Evolutionary conservation across 2,888 invertebrate species (phyloP).

Genomic region (Acleris holmiana): DNA sequence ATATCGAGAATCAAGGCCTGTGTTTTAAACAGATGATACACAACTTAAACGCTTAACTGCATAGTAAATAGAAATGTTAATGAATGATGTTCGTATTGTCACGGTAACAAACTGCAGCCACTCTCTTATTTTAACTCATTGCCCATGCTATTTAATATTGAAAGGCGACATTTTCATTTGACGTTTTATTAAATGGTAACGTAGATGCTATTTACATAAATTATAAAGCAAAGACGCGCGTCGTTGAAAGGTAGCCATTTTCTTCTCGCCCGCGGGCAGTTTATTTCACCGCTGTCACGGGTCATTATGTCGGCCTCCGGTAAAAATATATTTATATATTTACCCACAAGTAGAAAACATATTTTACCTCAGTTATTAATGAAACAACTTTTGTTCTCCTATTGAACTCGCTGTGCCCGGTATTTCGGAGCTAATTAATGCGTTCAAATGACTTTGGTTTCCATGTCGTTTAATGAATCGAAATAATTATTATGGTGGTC

Average conservation of each 20-base stretch:
- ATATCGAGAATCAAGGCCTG: no score
- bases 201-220: conserved; percentile 61
- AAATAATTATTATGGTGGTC: conserved; percentile 19
- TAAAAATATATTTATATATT: conserved; percentile 50
- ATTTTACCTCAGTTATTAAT: conserved; percentile 35
- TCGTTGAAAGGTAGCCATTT: conserved; percentile 61
- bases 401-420: conserved; percentile 6
- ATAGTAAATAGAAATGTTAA: no score
- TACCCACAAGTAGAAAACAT: conserved; percentile 32
- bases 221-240: conserved; percentile 62
- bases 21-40: no score
- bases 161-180: conserved; percentile 30
- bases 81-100: no score
- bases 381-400: conserved; percentile 24
- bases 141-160: conserved; percentile 5
- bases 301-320: conserved; percentile 63
- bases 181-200: conserved; percentile 30
- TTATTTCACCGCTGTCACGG: conserved; percentile 67
- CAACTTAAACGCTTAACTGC: no score
- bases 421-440: conserved; percentile 17
- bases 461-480: conserved; percentile 18
- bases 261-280: conserved; percentile 63
- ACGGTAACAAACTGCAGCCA: no score
- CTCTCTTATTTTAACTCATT: background rate
- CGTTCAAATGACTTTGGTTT: conserved; percentile 21